Percentiles rank a stretch among this genome's conserved stretches.
Evolutionary conservation across 2,888 invertebrate genomes (phyloP).

Genomic region (Pterostichus niger): DNA sequence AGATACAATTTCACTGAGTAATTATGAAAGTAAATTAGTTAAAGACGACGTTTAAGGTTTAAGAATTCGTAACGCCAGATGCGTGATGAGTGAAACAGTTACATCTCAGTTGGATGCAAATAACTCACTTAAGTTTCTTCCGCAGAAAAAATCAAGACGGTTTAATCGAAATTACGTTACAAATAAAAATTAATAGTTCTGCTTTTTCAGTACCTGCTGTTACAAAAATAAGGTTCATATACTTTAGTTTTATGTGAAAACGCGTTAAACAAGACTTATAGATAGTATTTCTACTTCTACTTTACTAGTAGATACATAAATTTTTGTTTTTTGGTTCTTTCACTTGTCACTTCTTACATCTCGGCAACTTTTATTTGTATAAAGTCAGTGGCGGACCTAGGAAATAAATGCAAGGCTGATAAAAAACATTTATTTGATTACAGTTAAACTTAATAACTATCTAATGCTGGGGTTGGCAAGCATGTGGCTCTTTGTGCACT

Average conservation of each 20-base stretch:
- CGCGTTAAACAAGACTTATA: neutral
- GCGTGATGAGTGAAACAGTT: conserved; percentile 38
- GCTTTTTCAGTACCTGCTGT: conserved; percentile 1
- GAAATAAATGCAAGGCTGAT: no score
- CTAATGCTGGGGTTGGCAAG: no score
- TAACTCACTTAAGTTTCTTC: conserved; percentile 23
- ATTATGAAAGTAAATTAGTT: conserved; percentile 28
- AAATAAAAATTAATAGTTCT: neutral
- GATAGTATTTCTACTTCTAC: neutral
- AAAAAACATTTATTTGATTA: no score
- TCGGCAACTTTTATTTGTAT: neutral
- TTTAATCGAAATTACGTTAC: conserved; percentile 1
- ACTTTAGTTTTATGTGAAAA: conserved; percentile 11
- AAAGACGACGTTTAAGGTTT: conserved; percentile 4
- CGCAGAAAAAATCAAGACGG: conserved; percentile 6
- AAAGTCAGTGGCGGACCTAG: no score
- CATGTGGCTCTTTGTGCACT: no score
- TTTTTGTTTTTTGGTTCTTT: neutral
- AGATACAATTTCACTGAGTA: conserved; percentile 15
- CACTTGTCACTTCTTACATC: neutral
- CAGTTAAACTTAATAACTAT: no score
- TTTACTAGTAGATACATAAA: neutral
- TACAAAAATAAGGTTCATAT: neutral
- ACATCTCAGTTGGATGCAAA: conserved; percentile 30
- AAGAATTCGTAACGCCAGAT: conserved; percentile 43